Percentiles rank a stretch among this genome's conserved stretches.
Conservation (phyloP, 2,113 vertebrate genomes). For the Nyctereutes procyonoides region DNA sequence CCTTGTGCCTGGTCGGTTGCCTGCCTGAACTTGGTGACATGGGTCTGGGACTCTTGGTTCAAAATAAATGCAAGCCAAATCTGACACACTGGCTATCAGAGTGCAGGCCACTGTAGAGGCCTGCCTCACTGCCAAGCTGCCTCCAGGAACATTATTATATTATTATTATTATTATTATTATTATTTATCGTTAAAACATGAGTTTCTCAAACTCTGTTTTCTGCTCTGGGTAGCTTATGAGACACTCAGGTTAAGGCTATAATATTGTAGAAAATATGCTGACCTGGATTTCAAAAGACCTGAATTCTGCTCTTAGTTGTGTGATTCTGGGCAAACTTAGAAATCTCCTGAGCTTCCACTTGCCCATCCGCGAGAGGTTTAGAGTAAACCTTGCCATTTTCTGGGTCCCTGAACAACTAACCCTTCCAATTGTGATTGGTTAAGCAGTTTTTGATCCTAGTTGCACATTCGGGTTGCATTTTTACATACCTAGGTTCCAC, state of each 20-base stretch:
- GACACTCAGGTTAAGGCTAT: not conserved
- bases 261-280: not conserved
- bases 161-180: not conserved
- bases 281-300: not conserved
- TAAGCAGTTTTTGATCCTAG: not conserved
- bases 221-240: not conserved
- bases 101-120: not conserved
- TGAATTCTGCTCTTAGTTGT: not conserved
- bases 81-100: not conserved
- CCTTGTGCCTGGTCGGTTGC: not conserved
- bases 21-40: not conserved
- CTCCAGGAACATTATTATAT: not conserved
- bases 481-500: not conserved
- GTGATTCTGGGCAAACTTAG: not conserved
- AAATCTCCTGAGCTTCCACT: not conserved
- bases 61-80: not conserved
- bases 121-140: not conserved
- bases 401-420: not conserved
- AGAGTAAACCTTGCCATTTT: not conserved
- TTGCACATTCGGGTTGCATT: not conserved
- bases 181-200: not conserved
- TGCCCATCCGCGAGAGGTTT: not conserved
- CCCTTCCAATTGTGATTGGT: not conserved
- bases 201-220: not conserved
- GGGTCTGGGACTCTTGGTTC: not conserved